Base-by-base conservation (phyloP, 2,888 invertebrate genomes). In the Marronus borbonicus region DNA sequence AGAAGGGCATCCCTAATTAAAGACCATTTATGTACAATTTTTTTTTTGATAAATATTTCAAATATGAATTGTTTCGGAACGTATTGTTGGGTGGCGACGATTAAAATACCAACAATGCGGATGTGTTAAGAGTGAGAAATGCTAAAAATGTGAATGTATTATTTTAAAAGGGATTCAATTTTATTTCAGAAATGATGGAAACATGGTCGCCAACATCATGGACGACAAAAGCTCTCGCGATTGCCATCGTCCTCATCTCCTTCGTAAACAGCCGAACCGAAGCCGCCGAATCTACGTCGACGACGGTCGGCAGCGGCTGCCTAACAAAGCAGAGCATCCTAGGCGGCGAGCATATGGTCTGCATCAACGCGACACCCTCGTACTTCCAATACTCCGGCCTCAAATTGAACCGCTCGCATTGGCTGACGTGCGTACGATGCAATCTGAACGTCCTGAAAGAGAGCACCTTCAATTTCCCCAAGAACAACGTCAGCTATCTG, bases 371-470 rank as follows among this genome's bases (percentile, higher is more conserved):
- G 36, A 84, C 86, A 14, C 74, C 84, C 1, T 80, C 81, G 5
- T 86, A 85, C 81, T 87, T 88, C 78, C 84, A 85, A 80, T 83
- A 86, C 78, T 85, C 84, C 70, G 81, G 82, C 52, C 62, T 83
- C 49, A 81, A 85, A 24, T 80, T 86, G 20, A 86, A 86, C 80
- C 84, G 84, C 79, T 86, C 87, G 14, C 86, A 86, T 76, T 87
- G 87, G 87, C 80, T 88, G 74, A 85, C 84, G 65, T 88, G 88
- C 80, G 82, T 83, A 20, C 84, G 85, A 78, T 88, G 88, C 81
- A 82, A 85, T 65, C 81, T 88, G 75, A 81, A 81, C 50, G 81
- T 83, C 20, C 81, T 88, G 74, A 85, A 85, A 74, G 86, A 86
- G 78, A 83, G 80, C 55, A 87, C 86, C 2, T 87, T 88, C 80